Percentiles rank a stretch among this genome's conserved stretches.
phyloP scores from a whole-genome alignment of 2,797 vertebrate species.

The Phataginus tetradactyla region DNA sequence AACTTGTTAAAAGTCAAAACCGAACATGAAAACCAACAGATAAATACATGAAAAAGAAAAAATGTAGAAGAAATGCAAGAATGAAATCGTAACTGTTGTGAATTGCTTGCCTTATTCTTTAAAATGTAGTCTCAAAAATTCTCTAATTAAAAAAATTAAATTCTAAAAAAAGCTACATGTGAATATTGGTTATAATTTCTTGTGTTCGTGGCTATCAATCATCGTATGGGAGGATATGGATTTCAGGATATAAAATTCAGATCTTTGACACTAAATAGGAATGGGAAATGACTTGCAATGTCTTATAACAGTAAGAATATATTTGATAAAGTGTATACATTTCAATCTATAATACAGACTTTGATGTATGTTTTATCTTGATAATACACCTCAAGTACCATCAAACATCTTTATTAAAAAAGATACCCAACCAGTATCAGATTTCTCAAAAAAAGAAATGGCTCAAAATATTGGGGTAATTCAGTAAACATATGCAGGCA shows the following conservation, averaged over 20 bases:
- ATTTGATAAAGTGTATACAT: background rate
- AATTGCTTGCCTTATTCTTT: background rate
- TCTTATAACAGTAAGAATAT: background rate
- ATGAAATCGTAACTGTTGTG: background rate
- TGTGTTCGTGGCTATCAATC: background rate
- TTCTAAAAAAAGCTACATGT: background rate
- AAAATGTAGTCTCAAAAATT: constrained; percentile 29
- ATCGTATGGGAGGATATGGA: background rate
- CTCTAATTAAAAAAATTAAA: background rate
- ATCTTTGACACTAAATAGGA: background rate
- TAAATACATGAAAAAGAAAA: background rate
- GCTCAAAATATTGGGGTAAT: background rate
- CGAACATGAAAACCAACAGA: background rate
- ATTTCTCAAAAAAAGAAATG: constrained; percentile 10
- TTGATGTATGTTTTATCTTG: background rate
- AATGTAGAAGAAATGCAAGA: background rate
- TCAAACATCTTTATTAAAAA: constrained; percentile 20
- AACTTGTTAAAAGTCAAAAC: background rate
- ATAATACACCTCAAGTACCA: background rate
- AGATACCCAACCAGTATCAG: background rate
- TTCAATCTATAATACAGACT: background rate
- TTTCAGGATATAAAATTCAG: background rate
- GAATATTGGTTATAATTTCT: background rate
- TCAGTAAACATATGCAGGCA: background rate
- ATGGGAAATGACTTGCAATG: background rate